Evolutionary conservation across 2,888 invertebrate species (phyloP).

Genomic region (Onchidella celtica): DNA sequence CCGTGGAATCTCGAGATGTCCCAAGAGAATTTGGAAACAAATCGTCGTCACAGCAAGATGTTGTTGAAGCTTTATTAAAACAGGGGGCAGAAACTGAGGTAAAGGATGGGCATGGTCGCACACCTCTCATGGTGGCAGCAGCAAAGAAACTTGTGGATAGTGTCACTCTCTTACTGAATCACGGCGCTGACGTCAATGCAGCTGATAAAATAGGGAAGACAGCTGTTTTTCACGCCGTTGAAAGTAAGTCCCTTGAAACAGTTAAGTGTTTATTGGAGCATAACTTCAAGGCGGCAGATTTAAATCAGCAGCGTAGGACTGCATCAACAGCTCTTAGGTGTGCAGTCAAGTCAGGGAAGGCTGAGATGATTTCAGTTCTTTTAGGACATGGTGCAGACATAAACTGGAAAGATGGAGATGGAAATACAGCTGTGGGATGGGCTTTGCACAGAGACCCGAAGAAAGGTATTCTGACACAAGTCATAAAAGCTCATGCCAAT

Average conservation of each 20-base stretch:
- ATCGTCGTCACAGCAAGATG: background rate
- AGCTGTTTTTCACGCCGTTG: background rate
- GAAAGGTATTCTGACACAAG: background rate
- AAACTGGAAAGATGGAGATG: slow-evolving; percentile 1
- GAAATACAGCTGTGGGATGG: background rate
- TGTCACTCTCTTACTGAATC: background rate
- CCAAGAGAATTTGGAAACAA: too few relatives aligned
- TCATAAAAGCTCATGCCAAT: background rate
- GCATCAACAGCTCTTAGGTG: slow-evolving; percentile 1
- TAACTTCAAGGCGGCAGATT: background rate
- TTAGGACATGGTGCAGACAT: slow-evolving; percentile 1
- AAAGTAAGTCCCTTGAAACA: background rate
- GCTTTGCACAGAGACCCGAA: background rate
- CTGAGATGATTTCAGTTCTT: background rate
- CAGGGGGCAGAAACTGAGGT: background rate
- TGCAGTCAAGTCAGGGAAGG: background rate
- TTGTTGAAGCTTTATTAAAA: background rate
- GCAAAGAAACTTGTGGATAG: background rate
- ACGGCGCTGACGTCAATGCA: background rate
- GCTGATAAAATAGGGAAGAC: background rate
- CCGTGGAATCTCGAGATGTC: too few relatives aligned
- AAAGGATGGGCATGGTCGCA: background rate
- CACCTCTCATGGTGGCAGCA: slow-evolving; percentile 26
- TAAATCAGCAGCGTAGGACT: background rate
- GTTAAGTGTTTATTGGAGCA: background rate